A percentile compares a stretch with the other conserved stretches of the same genome.
Conservation (phyloP, 2,113 vertebrate genomes). For the Isichthys henryi region DNA sequence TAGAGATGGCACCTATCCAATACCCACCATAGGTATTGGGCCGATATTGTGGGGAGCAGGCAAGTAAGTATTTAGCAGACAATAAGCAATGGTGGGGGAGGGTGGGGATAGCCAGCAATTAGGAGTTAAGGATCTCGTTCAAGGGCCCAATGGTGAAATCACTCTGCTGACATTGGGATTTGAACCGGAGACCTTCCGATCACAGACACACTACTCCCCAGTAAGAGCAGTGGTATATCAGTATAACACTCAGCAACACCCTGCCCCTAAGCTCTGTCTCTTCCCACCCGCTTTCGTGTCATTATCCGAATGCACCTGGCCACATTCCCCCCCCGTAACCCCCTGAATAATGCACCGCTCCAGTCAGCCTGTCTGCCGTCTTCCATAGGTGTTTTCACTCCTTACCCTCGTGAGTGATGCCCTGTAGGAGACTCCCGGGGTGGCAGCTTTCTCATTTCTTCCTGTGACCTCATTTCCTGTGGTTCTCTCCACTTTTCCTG, state of each 20-base stretch:
- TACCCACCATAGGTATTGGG: background rate
- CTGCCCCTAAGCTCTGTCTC: background rate
- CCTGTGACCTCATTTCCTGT: background rate
- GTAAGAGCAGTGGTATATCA: background rate
- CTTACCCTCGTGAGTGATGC: background rate
- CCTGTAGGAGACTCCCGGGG: background rate
- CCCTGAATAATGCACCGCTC: background rate
- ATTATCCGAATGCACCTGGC: background rate
- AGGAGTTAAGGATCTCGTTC: background rate
- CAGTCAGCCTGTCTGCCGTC: background rate
- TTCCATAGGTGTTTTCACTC: background rate
- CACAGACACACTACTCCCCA: background rate
- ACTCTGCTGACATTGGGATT: background rate
- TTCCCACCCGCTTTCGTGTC: background rate
- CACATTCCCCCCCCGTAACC: background rate
- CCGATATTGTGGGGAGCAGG: too few relatives aligned
- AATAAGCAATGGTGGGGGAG: background rate
- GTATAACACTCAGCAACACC: background rate
- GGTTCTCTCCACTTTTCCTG: background rate
- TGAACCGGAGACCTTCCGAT: background rate
- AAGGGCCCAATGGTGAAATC: background rate
- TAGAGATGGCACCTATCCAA: background rate
- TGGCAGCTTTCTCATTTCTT: background rate
- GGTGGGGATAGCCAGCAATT: background rate
- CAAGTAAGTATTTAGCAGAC: background rate